Conservation (phyloP, 2,797 vertebrate species). For the Novumbra hubbsi region DNA sequence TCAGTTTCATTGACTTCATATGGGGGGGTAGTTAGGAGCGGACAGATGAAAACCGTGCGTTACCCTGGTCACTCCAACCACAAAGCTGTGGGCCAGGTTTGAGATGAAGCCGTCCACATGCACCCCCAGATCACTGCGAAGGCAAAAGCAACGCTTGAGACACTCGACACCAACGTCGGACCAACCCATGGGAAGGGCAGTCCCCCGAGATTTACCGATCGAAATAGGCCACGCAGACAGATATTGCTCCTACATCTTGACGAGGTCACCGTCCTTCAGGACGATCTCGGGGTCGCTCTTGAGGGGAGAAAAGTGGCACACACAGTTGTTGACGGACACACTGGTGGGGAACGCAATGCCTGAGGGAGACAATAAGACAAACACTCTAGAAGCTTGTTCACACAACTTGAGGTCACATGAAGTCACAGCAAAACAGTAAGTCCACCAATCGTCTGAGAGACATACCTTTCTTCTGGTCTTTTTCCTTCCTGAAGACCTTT, state of each 20-base stretch:
- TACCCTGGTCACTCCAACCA: conserved; percentile 90
- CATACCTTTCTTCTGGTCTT: conserved; percentile 97
- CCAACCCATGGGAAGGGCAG: not conserved
- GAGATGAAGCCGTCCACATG: conserved; percentile 97
- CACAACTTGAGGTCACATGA: too few relatives aligned
- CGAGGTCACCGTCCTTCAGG: conserved; percentile 90
- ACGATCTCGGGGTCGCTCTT: conserved; percentile 93
- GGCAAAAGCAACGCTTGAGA: not conserved
- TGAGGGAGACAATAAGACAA: conserved; percentile 45
- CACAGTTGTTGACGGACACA: conserved; percentile 95
- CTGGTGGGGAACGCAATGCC: conserved; percentile 97
- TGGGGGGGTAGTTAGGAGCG: too few relatives aligned
- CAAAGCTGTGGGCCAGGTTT: conserved; percentile 92
- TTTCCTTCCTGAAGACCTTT: conserved; percentile 98
- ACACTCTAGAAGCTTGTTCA: not conserved
- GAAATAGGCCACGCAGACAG: conserved; percentile 12
- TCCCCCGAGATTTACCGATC: not conserved
- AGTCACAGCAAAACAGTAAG: not conserved
- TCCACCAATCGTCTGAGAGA: not conserved
- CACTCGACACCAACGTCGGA: not conserved
- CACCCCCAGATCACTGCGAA: conserved; percentile 89
- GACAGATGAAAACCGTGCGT: not conserved
- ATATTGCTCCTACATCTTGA: conserved; percentile 87
- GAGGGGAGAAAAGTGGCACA: conserved; percentile 96
- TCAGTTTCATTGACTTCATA: not conserved